These are phyloP conservation scores for Panurus biarmicus DNA, from an alignment of 2,113 vertebrate genomes.

Conservation along the genomic window DNA sequence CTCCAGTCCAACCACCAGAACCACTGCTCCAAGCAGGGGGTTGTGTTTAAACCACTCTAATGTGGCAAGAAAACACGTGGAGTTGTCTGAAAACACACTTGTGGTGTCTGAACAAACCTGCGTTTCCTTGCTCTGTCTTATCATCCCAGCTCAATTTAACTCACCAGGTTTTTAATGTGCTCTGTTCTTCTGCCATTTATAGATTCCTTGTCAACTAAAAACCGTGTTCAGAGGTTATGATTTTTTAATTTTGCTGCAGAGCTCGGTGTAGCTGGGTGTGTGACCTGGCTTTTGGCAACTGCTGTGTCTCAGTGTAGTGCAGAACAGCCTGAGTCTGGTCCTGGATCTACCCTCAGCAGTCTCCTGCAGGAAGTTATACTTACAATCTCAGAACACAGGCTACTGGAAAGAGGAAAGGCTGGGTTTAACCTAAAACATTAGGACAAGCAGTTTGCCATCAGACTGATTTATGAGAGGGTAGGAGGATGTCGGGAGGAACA, in stretches of 20 bases:
- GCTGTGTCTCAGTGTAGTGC: background rate
- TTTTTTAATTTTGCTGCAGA: background rate
- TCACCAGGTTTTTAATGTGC: background rate
- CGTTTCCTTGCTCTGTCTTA: background rate
- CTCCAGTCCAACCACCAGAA: background rate
- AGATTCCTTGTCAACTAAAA: background rate
- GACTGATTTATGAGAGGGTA: background rate
- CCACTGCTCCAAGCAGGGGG: background rate
- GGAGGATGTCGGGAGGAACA: background rate
- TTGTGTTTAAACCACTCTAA: background rate
- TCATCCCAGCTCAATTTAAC: background rate
- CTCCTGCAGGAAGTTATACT: background rate
- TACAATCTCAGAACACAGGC: background rate
- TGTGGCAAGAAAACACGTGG: background rate
- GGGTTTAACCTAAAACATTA: background rate
- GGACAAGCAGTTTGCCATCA: background rate
- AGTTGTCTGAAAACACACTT: background rate
- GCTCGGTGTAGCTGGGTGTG: background rate
- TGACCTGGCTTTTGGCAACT: background rate
- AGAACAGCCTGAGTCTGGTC: background rate
- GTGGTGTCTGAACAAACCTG: background rate
- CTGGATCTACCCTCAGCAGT: background rate
- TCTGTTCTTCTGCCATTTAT: background rate
- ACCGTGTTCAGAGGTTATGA: fast-evolving
- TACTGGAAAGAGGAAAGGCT: background rate